These are phyloP conservation scores for Lithobates pipiens DNA, from an alignment of 2,797 vertebrate genomes.

Conservation along the genomic window DNA sequence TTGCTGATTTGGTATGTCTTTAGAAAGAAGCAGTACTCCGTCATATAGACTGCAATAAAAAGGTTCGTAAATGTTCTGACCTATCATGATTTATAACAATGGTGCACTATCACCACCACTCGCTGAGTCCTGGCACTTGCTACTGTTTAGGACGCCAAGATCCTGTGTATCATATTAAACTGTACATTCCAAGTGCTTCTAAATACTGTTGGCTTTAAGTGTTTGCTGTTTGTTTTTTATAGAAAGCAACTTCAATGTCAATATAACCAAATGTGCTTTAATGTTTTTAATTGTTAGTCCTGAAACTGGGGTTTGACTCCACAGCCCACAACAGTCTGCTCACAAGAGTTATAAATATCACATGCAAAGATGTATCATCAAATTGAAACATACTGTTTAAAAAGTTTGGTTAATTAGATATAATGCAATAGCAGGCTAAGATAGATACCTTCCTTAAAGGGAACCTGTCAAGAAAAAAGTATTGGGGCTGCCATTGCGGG, in stretches of 20 bases:
- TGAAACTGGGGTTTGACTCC: too few species aligned
- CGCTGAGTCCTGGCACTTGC: constrained; percentile 1
- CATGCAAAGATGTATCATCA: too few species aligned
- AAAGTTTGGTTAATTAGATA: too few species aligned
- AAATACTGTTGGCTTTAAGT: constrained; percentile 20
- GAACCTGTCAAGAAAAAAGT: too few species aligned
- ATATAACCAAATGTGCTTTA: constrained; percentile 11
- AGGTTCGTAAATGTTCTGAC: constrained; percentile 1
- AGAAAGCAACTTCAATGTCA: constrained; percentile 3
- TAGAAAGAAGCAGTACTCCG: neutral
- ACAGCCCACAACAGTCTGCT: too few species aligned
- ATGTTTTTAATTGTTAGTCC: constrained; percentile 11
- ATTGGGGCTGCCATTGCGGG: too few species aligned
- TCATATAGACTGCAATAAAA: neutral
- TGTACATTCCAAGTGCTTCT: constrained; percentile 19
- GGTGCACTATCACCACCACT: constrained; percentile 22
- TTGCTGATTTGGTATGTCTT: neutral
- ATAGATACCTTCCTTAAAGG: too few species aligned
- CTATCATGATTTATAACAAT: constrained; percentile 33
- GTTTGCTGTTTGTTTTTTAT: constrained; percentile 1
- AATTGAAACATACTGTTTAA: too few species aligned
- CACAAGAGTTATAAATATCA: too few species aligned
- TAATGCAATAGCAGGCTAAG: too few species aligned
- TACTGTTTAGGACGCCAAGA: constrained; percentile 1
- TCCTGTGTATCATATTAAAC: constrained; percentile 28